Conservation (phyloP, 2,113 vertebrate genomes). For the Cheirogaleus medius region DNA sequence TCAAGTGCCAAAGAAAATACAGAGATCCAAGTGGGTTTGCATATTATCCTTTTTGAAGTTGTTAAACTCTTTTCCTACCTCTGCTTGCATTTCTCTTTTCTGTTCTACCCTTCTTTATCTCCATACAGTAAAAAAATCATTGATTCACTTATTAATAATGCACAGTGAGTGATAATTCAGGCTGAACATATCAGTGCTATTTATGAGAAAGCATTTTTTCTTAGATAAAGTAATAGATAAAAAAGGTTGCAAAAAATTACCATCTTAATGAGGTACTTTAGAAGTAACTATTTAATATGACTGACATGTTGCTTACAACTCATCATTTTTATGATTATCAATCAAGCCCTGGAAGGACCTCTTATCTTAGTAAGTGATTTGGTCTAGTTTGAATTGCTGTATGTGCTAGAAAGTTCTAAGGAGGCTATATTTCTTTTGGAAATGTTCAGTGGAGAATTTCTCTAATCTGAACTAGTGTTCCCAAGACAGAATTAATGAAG, state of each 20-base stretch:
- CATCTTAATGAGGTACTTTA: not conserved
- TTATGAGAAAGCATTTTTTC: constrained; percentile 19
- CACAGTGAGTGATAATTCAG: not conserved
- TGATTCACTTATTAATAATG: not conserved
- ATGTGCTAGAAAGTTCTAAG: not conserved
- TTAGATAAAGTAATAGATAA: not conserved
- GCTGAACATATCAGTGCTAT: not conserved
- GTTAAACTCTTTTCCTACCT: not conserved
- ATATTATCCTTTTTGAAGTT: not conserved
- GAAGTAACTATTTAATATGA: not conserved
- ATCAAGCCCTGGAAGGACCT: not conserved
- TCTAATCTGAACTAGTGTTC: not conserved
- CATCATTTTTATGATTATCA: constrained; percentile 3
- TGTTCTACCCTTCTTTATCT: not conserved
- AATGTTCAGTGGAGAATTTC: constrained; percentile 1
- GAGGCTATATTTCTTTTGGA: constrained; percentile 19
- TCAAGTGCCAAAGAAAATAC: not conserved
- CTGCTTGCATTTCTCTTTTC: not conserved
- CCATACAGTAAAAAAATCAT: not conserved
- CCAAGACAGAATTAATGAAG: constrained; percentile 6
- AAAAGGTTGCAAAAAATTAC: not conserved
- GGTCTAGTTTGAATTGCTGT: not conserved
- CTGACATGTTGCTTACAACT: not conserved
- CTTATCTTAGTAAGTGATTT: not conserved
- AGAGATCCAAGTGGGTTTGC: not conserved